Evolutionary conservation across 2,888 invertebrate genomes (phyloP).

Genomic region (Gnatocerus cornutus): DNA sequence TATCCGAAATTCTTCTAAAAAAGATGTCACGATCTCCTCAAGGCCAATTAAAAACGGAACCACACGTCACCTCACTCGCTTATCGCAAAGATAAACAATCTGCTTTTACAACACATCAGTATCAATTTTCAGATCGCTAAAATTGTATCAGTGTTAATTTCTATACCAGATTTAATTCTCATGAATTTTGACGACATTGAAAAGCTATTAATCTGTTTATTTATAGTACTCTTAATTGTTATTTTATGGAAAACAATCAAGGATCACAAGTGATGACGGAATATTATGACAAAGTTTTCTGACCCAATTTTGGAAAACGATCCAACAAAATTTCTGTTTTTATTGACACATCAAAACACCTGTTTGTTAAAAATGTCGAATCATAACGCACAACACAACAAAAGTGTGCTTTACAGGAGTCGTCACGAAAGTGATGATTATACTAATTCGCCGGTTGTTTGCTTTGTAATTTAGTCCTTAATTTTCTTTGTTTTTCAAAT

Average conservation of each 20-base stretch:
- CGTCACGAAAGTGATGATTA: too few relatives aligned
- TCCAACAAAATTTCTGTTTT: neutral
- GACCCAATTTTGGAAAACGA: too few relatives aligned
- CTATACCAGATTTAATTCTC: neutral
- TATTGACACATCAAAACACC: neutral
- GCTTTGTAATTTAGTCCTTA: too few relatives aligned
- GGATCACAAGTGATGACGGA: neutral
- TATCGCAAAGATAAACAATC: neutral
- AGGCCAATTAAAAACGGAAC: neutral
- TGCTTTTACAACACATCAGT: neutral
- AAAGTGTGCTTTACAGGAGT: too few relatives aligned
- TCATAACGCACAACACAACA: too few relatives aligned
- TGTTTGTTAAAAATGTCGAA: too few relatives aligned
- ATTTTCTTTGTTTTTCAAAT: too few relatives aligned
- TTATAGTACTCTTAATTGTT: neutral
- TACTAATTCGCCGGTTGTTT: too few relatives aligned
- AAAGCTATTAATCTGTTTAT: neutral
- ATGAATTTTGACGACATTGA: neutral
- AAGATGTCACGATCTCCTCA: neutral
- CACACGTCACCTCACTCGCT: neutral
- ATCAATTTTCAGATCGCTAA: too few relatives aligned
- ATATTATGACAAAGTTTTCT: neutral
- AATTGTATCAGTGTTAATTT: neutral
- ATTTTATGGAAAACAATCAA: conserved; percentile 1
- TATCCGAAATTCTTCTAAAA: too few relatives aligned